Percentiles rank a stretch among this genome's conserved stretches.
phyloP scores from a whole-genome alignment of 37 sponge, comb jelly and placozoan genomes.

The Ephydatia muelleri region DNA sequence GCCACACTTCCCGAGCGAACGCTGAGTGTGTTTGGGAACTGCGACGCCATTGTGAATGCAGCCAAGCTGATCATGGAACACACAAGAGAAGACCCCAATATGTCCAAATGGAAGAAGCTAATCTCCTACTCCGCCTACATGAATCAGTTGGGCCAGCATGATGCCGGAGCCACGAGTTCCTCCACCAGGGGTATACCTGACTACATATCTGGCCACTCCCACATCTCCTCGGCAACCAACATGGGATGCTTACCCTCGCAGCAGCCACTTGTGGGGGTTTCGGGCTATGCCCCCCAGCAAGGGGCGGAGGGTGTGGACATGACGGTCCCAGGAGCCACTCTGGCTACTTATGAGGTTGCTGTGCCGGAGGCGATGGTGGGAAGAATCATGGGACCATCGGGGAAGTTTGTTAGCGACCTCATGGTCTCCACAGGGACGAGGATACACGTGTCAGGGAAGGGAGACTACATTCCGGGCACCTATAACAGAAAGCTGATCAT shows the following conservation, averaged over 20 bases:
- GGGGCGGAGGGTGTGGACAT: constrained; percentile 72
- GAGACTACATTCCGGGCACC: constrained; percentile 88
- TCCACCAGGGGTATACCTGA: background rate
- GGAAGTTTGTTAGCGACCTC: constrained; percentile 60
- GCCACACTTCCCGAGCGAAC: constrained; percentile 71
- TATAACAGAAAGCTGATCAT: constrained; percentile 80
- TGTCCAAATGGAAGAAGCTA: constrained; percentile 54
- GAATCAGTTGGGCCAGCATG: background rate
- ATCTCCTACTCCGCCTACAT: constrained; percentile 30
- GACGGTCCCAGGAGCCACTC: constrained; percentile 68
- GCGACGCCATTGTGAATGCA: constrained; percentile 57
- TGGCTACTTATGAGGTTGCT: constrained; percentile 75
- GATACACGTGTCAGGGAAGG: constrained; percentile 66
- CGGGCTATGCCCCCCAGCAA: no score
- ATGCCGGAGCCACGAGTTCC: background rate
- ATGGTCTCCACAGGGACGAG: constrained; percentile 58
- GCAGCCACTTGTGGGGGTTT: background rate
- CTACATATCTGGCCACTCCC: background rate
- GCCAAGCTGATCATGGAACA: constrained; percentile 36
- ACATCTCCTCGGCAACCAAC: background rate
- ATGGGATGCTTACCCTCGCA: background rate
- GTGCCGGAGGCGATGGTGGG: constrained; percentile 75
- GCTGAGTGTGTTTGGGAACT: constrained; percentile 60
- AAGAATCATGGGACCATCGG: constrained; percentile 56
- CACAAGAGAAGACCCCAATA: constrained; percentile 58